Conservation (phyloP, 1,140 invertebrate genomes). For the Heliconius congener region DNA sequence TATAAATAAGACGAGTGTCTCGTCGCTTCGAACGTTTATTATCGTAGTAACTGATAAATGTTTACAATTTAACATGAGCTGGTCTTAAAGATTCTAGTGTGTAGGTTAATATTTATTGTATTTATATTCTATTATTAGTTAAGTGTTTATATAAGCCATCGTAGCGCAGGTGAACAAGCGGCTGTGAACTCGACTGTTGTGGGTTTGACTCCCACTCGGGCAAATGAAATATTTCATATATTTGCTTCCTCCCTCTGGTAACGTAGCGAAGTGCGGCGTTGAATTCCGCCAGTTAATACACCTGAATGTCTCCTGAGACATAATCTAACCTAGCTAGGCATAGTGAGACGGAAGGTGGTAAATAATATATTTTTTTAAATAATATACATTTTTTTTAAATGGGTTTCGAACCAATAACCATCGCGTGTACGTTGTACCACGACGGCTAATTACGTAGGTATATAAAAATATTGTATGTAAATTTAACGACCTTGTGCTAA, state of each 20-base stretch:
- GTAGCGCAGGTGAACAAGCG: too few relatives aligned
- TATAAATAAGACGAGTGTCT: neutral
- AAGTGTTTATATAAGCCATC: neutral
- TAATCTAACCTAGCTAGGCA: too few relatives aligned
- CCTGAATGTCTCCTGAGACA: too few relatives aligned
- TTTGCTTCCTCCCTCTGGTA: too few relatives aligned
- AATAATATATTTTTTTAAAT: neutral
- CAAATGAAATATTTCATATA: too few relatives aligned
- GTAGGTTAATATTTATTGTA: conserved; percentile 7
- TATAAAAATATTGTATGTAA: conserved; percentile 3
- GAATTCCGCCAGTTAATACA: too few relatives aligned
- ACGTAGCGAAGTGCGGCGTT: too few relatives aligned
- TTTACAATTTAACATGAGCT: neutral
- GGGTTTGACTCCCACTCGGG: too few relatives aligned
- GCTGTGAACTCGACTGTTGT: too few relatives aligned
- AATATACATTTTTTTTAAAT: neutral
- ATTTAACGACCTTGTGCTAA: neutral
- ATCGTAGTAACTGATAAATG: neutral
- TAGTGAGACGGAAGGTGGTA: too few relatives aligned
- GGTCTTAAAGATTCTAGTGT: neutral
- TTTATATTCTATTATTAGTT: neutral
- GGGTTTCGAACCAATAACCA: neutral
- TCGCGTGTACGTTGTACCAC: neutral
- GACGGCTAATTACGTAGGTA: neutral
- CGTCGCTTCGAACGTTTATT: neutral